Evolutionary conservation across 2,797 vertebrate species (phyloP), one percentile per base, ranked within the genome.

Genomic region (Natrix natrix): DNA sequence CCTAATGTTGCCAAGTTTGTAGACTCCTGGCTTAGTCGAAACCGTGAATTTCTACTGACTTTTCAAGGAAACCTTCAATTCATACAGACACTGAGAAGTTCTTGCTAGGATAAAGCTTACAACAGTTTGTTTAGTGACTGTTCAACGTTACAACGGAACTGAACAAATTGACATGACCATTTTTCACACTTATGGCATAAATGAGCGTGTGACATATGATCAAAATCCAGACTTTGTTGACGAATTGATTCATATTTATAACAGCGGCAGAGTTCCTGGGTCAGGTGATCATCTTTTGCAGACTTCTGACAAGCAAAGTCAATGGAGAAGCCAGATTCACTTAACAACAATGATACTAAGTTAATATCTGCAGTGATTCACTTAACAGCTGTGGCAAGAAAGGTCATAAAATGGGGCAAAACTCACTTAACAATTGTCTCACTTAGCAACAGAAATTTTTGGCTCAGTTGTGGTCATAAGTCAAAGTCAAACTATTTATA

Each of bases 11-110:
- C 60, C 24, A 61, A 61, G 24, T 61, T 61, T 26, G 24, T 61
- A 61, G 60, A 11, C 24, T 61, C 60, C 24, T 61, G 60, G n/a
- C 66, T 32, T 16, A 43, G 37, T 88, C 56, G 48, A 61, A 2
- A 6, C 11, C n/a, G 24, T 93, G 32, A 8, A n/a, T 43, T 88
- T 48, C 32, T 28, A 63, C 59, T 88, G 43, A 78, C 8, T 61
- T 88, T 91, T 87, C 83, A 32, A 83, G 24, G 43, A 20, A 88
- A 32, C 28, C 60, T 37, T 93, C 87, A 89, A 93, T 61, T 93
- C 63, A 93, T 26, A 22, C 13, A 83, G 60, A 17, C n/a, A n/a
- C n/a, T 86, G 54, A 20, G 43, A 56, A 3, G 22, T 26, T 32
- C 2, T 43, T n/a, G 11, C 52, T 69, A 11, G 12, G 37, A 43